These are phyloP conservation scores for Umimayanthus chanpuru DNA, from an alignment of 92 coral and sea anemone species.

Conservation along the genomic window DNA sequence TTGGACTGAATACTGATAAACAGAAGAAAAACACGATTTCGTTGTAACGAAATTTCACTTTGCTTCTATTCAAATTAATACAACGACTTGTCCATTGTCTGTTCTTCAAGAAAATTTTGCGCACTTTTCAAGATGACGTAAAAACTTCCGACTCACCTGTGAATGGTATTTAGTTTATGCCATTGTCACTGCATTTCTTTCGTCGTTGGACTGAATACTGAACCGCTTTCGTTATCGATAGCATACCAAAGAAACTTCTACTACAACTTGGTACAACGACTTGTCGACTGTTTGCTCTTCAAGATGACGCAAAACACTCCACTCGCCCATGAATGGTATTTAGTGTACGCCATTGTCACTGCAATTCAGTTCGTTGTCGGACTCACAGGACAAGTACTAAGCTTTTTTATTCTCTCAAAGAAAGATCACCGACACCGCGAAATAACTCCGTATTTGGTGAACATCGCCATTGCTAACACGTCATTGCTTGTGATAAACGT, in stretches of 20 bases:
- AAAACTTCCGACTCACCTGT: too few relatives aligned
- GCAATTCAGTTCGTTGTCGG: slow-evolving; percentile 35
- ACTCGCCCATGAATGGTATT: slow-evolving; percentile 13
- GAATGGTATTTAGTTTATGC: too few relatives aligned
- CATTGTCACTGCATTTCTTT: too few relatives aligned
- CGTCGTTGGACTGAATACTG: too few relatives aligned
- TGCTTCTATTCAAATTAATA: too few relatives aligned
- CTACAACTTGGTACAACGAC: too few relatives aligned
- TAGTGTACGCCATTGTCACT: slow-evolving; percentile 41
- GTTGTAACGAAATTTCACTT: too few relatives aligned
- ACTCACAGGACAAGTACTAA: slow-evolving; percentile 22
- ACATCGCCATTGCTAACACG: slow-evolving; percentile 56
- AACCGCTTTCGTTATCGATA: too few relatives aligned
- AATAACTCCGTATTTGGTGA: slow-evolving; percentile 50
- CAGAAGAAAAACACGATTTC: too few relatives aligned
- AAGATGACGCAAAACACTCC: neutral
- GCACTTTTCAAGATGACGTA: neutral
- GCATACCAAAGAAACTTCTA: too few relatives aligned
- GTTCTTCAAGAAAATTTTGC: neutral
- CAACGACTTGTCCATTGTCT: neutral
- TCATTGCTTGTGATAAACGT: slow-evolving; percentile 36
- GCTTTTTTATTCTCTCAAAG: slow-evolving; percentile 32
- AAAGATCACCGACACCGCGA: slow-evolving; percentile 49
- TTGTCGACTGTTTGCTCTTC: neutral
- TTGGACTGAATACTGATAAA: too few relatives aligned